Evolutionary conservation across 2,113 vertebrate genomes (phyloP).

Genomic region (Grammatotria lemairii): DNA sequence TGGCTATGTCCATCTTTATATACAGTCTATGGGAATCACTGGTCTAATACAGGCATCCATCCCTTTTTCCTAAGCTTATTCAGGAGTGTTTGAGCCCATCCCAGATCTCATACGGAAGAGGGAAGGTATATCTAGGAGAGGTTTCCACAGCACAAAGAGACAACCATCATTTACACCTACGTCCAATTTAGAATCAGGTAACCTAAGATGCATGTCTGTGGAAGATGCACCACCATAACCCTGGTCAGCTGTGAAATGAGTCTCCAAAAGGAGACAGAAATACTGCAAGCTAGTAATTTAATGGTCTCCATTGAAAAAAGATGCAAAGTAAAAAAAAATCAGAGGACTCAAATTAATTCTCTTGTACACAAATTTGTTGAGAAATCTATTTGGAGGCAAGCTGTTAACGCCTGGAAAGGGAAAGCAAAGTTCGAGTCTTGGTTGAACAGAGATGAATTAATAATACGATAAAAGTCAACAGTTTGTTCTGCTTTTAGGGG

Average conservation of each 20-base stretch:
- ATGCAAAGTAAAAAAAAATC: background rate
- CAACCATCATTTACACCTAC: background rate
- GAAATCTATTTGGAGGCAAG: background rate
- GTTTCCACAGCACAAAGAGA: background rate
- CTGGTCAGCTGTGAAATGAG: background rate
- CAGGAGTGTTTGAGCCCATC: background rate
- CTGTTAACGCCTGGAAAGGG: background rate
- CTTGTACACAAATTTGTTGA: background rate
- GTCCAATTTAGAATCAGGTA: background rate
- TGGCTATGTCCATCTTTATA: background rate
- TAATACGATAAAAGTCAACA: background rate
- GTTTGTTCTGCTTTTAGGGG: background rate
- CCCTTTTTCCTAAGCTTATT: background rate
- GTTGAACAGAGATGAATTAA: background rate
- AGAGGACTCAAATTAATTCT: background rate
- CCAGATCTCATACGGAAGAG: background rate
- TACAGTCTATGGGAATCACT: background rate
- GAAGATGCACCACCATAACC: background rate
- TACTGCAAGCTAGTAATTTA: background rate
- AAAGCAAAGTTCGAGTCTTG: background rate
- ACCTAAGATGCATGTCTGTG: background rate
- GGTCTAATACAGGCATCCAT: background rate
- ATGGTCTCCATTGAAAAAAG: background rate
- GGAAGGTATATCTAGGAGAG: fast-evolving
- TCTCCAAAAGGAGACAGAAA: background rate